phyloP scores from a whole-genome alignment of 2,888 invertebrate genomes.

The Meandrusa payeni region DNA sequence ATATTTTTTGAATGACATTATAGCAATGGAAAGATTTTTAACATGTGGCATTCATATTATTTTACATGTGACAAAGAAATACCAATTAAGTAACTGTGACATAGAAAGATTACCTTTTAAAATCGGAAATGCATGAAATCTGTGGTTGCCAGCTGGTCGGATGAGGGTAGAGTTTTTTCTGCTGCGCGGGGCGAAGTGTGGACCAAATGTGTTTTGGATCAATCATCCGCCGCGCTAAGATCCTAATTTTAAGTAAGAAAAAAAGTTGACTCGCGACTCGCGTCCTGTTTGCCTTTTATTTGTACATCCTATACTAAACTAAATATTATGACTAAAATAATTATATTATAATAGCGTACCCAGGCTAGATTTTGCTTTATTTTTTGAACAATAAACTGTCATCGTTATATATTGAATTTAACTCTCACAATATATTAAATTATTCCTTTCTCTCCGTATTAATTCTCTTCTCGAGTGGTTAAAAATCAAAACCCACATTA shows the following conservation, averaged over 20 bases:
- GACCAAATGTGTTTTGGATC: conserved; percentile 61
- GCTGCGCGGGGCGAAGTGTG: conserved; percentile 27
- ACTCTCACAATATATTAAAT: no score
- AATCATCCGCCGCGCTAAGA: conserved; percentile 43
- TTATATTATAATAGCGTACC: no score
- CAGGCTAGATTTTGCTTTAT: no score
- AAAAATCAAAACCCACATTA: no score
- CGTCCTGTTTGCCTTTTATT: conserved; percentile 5
- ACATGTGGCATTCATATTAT: background rate
- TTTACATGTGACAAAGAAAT: background rate
- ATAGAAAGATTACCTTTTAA: conserved; percentile 22
- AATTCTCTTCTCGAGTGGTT: no score
- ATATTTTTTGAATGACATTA: no score
- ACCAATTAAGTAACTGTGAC: conserved; percentile 16
- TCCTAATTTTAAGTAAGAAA: conserved; percentile 27
- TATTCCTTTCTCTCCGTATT: no score
- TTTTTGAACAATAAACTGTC: no score
- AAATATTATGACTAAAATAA: background rate
- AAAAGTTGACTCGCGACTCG: conserved; percentile 27
- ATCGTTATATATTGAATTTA: no score
- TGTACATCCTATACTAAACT: no score
- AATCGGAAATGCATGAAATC: conserved; percentile 51
- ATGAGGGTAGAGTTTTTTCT: conserved; percentile 51
- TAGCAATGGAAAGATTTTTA: no score
- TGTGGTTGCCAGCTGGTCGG: conserved; percentile 61